Evolutionary conservation across 2,888 invertebrate genomes (phyloP).

Genomic region (Charanyca ferruginea): DNA sequence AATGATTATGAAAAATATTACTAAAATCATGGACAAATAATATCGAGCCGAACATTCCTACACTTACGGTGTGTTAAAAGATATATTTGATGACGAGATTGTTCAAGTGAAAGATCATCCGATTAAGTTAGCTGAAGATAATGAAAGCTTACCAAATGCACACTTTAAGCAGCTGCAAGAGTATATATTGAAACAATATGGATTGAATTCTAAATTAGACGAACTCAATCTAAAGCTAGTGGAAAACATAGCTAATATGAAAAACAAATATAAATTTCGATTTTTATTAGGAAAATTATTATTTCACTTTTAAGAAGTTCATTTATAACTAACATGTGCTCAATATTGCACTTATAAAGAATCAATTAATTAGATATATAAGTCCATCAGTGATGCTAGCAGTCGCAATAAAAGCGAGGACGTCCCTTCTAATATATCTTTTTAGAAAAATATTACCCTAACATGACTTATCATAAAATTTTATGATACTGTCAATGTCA

Average conservation of each 20-base stretch:
- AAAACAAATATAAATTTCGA: slow-evolving; percentile 67
- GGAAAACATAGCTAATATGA: slow-evolving; percentile 81
- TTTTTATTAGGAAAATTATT: slow-evolving; percentile 19
- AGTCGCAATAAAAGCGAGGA: neutral
- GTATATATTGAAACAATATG: slow-evolving; percentile 73
- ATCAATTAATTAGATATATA: slow-evolving; percentile 21
- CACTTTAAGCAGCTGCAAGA: slow-evolving; percentile 77
- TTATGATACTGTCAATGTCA: slow-evolving; percentile 39
- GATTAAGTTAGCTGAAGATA: slow-evolving; percentile 68
- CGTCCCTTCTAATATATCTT: slow-evolving; percentile 20
- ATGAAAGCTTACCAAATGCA: slow-evolving; percentile 73
- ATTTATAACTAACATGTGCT: neutral
- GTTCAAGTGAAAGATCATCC: slow-evolving; percentile 64
- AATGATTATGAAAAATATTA: slow-evolving; percentile 17
- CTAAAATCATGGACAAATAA: slow-evolving; percentile 77
- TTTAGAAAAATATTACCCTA: slow-evolving; percentile 34
- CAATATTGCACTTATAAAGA: neutral
- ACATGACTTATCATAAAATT: slow-evolving; percentile 38
- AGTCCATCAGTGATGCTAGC: slow-evolving; percentile 6
- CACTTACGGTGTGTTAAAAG: slow-evolving; percentile 82
- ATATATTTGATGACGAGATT: slow-evolving; percentile 74
- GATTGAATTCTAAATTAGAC: slow-evolving; percentile 77
- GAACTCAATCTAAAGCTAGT: slow-evolving; percentile 79
- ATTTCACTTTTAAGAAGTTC: neutral
- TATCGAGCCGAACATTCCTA: slow-evolving; percentile 80